Base-by-base conservation (phyloP, 53 echinoderm and acorn worm genomes). In the Patiria pectinifera region DNA sequence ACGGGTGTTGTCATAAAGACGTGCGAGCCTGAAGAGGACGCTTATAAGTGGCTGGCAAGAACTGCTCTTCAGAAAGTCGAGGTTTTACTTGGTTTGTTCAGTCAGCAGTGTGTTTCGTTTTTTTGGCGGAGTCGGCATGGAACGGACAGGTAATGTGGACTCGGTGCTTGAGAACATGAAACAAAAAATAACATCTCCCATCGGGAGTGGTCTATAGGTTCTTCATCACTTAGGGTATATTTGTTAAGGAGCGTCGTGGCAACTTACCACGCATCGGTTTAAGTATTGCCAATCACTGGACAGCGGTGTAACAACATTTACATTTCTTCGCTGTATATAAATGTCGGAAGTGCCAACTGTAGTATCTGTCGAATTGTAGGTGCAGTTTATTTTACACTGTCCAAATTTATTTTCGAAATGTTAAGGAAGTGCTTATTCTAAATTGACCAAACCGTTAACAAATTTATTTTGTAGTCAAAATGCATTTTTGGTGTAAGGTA, bases 131-230 rank as follows among this genome's bases (percentile, higher is more conserved):
- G 62, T 62, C 45, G 26, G 63, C 63, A 84, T 84, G 84, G 84
- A 84, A 13, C 46, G 84, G 18, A 84, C 84, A 84, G 82, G 82
- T 82, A 82, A 82, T 45, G 79, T 82, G 82, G 59, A 59, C 12
- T 19, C 80, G 18, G 80, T 79, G 24, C 24, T 74, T 74, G 74
- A 74, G 74, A 53, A 53, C 19, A 66, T 3, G 66, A 66, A 18
- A 60, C 9, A 70, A 70, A 74, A 72, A 74, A 74, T 74, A 24
- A 24, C 74, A 74, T 74, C 24, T 10, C 19, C 14, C 66, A 74
- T 23, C n/a, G 22, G 22, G 18, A 23, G 74, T 23, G 74, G 19
- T 22, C 74, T 74, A 35, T 35, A 3, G 24, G 9, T 35, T 35
- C 35, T 35, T 35, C 35, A 16, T 18, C 74, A 74, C 24, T 74